Evolutionary conservation across 1,140 invertebrate genomes (phyloP), one percentile per base, ranked within the genome.

Genomic region (Drosophila rufa): DNA sequence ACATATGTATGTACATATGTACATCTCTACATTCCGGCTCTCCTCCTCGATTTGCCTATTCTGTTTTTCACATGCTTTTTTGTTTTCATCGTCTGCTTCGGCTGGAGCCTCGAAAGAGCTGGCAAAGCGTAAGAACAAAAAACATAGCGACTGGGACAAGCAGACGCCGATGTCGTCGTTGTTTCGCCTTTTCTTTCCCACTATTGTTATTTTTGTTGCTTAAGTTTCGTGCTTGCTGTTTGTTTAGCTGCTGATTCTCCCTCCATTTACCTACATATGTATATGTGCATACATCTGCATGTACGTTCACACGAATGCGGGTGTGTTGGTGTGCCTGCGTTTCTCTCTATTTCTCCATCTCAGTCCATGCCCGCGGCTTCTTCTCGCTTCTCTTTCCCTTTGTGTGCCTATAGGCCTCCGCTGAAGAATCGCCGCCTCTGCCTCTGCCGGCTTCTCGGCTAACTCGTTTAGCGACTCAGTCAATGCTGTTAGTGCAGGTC

Each of bases 71-170:
- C 73, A 83, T 89, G 71, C 76, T 80, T 84, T 86, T 89, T 90
- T 89, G 84, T 89, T 89, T 89, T 89, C 84, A 89, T 89, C 84
- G 80, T 90, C 81, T 89, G 82, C 79, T 85, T 85, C 82, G 76
- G 78, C 59, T 62, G 40, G 51, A 59, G 46, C 51, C 33, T 56
- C 73, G 66, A 70, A 83, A 76, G 58, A 45, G 42, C 67, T 55
- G 51, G 47, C 76, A 71, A 61, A 69, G 57, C 77, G 59, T 56
- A 80, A 65, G 57, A 64, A 38, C 64, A 60, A 79, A 80, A 82
- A 69, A 56, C 56, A 73, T 77, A 82, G 64, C 51, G 50, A 78
- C 78, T 82, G 75, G 59, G 78, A 61, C 79, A 80, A 68, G 62
- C 79, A 82, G 69, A 79, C 65, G 80, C 57, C 65, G 30, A 45